Base-by-base conservation (phyloP, 2,113 vertebrate species). In the Callospermophilus lateralis region DNA sequence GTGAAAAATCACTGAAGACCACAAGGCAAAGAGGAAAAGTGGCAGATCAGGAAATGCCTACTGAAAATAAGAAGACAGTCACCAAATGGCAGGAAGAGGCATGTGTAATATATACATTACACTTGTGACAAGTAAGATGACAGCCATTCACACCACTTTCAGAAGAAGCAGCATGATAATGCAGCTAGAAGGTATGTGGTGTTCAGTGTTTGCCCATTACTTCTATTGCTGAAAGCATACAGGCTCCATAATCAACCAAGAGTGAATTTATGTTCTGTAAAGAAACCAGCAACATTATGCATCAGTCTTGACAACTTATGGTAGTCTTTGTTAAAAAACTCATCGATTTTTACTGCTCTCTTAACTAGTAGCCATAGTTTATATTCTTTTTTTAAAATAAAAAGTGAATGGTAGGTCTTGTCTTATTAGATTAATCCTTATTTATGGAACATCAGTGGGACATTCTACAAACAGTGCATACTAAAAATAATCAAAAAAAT, bases 41-140 rank as follows among this genome's bases (percentile, higher is more conserved):
- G 17, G 15, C 8, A 67, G 65, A 42, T 19, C 80, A 37, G 42
- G 34, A 96, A 89, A 88, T 87, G 32, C 4, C n/a, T 96, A 79
- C 70, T 79, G 51, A 78, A 93, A 92, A 84, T 53, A n/a, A 78
- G 51, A 96, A 90, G 45, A 61, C 5, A 80, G 53, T 37, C n/a
- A 58, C 39, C 77, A 91, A 81, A 90, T 0, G 3, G 11, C 70
- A 76, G 9, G 17, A 84, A 26, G 37, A n/a, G 22, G 48, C 63
- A 7, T 34, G 67, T 68, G 67, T 68, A 68, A 68, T 34, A 68
- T 68, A 74, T 20, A 65, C 28, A 15, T 26, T 37, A 42, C 8
- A 20, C 10, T 6, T 70, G 7, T 39, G 61, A 85, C 32, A 67
- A 51, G 32, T 94, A 80, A 53, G 6, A 24, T 22, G n/a, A 65